These are phyloP conservation scores for Tetraodon nigroviridis DNA, from an alignment of 2,113 vertebrate genomes.

Conservation along the genomic window DNA sequence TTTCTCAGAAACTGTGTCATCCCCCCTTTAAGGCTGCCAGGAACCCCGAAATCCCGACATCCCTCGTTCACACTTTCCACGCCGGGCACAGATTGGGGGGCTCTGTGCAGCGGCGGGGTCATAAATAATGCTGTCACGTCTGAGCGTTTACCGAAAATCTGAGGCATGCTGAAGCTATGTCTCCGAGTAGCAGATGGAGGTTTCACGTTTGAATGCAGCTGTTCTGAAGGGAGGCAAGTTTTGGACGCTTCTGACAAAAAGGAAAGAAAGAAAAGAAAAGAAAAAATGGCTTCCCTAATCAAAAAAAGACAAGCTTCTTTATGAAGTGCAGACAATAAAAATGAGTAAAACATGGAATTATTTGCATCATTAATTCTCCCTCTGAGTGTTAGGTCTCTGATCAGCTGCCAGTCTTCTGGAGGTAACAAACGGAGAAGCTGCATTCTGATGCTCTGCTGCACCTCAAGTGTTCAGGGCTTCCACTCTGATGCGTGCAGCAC, in stretches of 20 bases:
- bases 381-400: no score
- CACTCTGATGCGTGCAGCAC: background rate
- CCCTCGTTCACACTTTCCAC: slow-evolving; percentile 33
- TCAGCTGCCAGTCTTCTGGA: no score
- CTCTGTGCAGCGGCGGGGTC: slow-evolving; percentile 32
- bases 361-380: no score
- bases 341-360: no score
- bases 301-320: background rate
- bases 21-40: slow-evolving; percentile 45
- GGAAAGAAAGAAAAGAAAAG: background rate
- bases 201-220: slow-evolving; percentile 8
- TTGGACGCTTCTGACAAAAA: slow-evolving; percentile 9
- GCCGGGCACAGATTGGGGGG: slow-evolving; percentile 29
- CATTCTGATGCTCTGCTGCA: no score
- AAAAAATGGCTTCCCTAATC: slow-evolving; percentile 19
- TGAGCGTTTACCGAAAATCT: slow-evolving; percentile 58
- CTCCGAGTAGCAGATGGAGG: slow-evolving; percentile 32
- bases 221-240: slow-evolving; percentile 12
- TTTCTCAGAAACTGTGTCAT: slow-evolving; percentile 50
- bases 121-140: slow-evolving; percentile 59
- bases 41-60: slow-evolving; percentile 33
- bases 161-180: slow-evolving; percentile 24
- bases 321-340: background rate
- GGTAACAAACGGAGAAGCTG: no score
- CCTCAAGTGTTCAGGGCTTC: no score